These are phyloP conservation scores for Gadopsis bispinosus DNA, from an alignment of 2,797 vertebrate genomes.

Conservation along the genomic window DNA sequence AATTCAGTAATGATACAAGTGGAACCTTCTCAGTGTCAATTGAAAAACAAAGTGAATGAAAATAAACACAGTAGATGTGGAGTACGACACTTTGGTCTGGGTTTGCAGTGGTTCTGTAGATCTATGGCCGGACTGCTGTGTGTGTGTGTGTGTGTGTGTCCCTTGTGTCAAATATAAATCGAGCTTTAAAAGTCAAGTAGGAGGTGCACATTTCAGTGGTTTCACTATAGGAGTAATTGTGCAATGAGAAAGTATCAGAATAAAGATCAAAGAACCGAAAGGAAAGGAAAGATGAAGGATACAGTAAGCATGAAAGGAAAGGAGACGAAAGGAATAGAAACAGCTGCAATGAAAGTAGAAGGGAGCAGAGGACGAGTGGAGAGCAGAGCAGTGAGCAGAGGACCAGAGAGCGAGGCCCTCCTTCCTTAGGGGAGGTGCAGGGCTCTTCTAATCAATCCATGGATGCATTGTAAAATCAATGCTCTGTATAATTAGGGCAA, in stretches of 20 bases:
- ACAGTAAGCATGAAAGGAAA: neutral
- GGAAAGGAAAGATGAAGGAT: neutral
- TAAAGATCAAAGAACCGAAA: slow-evolving; percentile 40
- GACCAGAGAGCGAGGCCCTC: slow-evolving; percentile 49
- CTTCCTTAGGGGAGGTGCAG: slow-evolving; percentile 86
- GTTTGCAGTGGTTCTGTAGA: neutral
- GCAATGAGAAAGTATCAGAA: slow-evolving; percentile 82
- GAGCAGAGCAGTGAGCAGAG: slow-evolving; percentile 38
- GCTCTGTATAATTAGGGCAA: slow-evolving; percentile 95
- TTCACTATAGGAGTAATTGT: slow-evolving; percentile 79
- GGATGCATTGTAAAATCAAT: slow-evolving; percentile 96
- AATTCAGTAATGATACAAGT: neutral
- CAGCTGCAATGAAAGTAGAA: slow-evolving; percentile 39
- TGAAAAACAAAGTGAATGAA: neutral
- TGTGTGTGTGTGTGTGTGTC: neutral
- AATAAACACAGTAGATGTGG: neutral
- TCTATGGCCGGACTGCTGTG: neutral
- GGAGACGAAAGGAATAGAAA: slow-evolving; percentile 28
- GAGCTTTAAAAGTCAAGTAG: slow-evolving; percentile 27
- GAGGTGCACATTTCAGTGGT: slow-evolving; percentile 70
- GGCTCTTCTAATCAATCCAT: slow-evolving; percentile 91
- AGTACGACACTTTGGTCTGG: neutral
- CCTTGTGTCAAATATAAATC: neutral
- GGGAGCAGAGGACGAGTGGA: slow-evolving; percentile 31
- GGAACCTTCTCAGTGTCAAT: neutral